phyloP scores from a whole-genome alignment of 2,113 vertebrate species.

The Eurystomus gularis region DNA sequence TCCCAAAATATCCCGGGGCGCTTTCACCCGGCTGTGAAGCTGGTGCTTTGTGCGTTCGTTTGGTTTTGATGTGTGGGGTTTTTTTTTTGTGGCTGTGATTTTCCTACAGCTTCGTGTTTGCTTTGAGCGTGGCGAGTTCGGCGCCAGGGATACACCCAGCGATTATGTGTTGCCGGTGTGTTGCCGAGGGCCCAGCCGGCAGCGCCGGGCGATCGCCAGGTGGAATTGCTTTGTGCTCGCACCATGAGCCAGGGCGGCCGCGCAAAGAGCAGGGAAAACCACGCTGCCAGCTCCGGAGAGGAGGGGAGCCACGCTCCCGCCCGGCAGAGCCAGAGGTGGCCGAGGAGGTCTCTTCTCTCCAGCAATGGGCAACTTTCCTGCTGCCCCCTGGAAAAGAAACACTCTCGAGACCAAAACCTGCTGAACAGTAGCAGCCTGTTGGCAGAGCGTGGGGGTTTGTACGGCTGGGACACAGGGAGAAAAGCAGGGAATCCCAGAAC shows the following conservation, averaged over 20 bases:
- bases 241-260: not conserved
- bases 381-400: no score
- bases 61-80: not conserved
- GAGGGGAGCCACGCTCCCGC: not conserved
- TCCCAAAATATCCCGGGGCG: not conserved
- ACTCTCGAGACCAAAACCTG: no score
- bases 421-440: no score
- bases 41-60: not conserved
- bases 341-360: no score
- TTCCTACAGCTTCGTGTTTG: accelerated
- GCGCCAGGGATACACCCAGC: not conserved
- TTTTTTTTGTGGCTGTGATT: not conserved
- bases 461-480: no score
- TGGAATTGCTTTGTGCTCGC: not conserved
- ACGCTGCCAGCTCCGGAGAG: not conserved
- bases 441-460: no score
- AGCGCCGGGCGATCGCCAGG: no score
- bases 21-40: not conserved
- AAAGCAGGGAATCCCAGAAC: no score
- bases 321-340: not conserved
- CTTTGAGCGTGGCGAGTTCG: not conserved
- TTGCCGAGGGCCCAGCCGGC: no score
- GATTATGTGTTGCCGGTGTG: not conserved
- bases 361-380: not conserved
- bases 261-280: not conserved